Percentiles rank a stretch among this genome's conserved stretches.
Evolutionary conservation across 2,888 invertebrate genomes (phyloP).

Genomic region (Lithophane socia): DNA sequence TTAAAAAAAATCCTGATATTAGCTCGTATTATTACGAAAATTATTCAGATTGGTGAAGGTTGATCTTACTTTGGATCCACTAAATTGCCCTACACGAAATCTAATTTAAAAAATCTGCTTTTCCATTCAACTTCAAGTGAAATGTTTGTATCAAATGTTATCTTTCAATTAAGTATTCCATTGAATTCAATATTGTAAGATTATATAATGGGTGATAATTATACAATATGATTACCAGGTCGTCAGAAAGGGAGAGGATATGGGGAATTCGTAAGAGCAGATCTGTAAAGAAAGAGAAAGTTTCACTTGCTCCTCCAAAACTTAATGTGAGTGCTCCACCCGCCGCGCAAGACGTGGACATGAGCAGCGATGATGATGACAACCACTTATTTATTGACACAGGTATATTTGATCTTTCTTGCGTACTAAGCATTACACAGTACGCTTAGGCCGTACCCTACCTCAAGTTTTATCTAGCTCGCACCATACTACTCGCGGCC

Average conservation of each 20-base stretch:
- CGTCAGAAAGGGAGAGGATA: constrained; percentile 48
- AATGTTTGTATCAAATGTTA: neutral
- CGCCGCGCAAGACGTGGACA: neutral
- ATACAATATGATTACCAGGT: constrained; percentile 30
- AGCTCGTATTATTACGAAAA: no score
- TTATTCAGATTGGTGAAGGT: no score
- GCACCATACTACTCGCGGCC: no score
- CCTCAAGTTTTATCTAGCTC: no score
- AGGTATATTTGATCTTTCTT: constrained; percentile 33
- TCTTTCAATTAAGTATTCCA: neutral
- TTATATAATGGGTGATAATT: neutral
- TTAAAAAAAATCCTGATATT: no score
- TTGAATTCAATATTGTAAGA: neutral
- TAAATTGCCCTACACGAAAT: no score
- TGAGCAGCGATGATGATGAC: constrained; percentile 50
- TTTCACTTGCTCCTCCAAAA: neutral
- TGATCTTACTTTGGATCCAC: no score
- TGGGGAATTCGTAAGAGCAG: constrained; percentile 19
- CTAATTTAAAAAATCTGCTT: no score
- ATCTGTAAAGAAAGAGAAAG: neutral
- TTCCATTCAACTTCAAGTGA: neutral
- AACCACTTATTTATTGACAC: constrained; percentile 71
- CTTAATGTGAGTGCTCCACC: neutral
- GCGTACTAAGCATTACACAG: no score
- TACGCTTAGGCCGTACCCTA: no score